Percentiles rank a stretch among this genome's conserved stretches.
phyloP scores from a whole-genome alignment of 2,797 vertebrate species.

The Macropodus opercularis region DNA sequence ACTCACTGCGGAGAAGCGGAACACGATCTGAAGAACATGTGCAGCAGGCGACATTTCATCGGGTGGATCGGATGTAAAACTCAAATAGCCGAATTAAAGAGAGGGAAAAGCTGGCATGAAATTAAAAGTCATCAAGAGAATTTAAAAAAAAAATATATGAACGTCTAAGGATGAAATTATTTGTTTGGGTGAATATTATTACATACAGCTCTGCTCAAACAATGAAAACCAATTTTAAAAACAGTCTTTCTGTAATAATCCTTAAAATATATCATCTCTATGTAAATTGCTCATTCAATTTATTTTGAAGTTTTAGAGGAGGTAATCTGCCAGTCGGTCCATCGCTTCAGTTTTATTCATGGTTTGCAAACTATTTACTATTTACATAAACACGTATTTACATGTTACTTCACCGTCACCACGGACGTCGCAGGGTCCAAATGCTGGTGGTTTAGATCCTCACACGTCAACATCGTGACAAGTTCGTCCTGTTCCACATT shows the following conservation, averaged over 20 bases:
- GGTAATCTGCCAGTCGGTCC: too few relatives aligned
- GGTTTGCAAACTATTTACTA: background rate
- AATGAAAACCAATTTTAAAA: background rate
- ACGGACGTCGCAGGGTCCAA: background rate
- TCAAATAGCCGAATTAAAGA: slow-evolving; percentile 41
- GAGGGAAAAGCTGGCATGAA: slow-evolving; percentile 61
- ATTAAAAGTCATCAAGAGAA: slow-evolving; percentile 55
- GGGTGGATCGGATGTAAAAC: slow-evolving; percentile 17
- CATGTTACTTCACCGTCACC: background rate
- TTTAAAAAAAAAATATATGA: slow-evolving; percentile 17
- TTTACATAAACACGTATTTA: background rate
- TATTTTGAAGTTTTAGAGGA: too few relatives aligned
- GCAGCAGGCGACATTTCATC: too few relatives aligned
- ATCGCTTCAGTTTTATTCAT: background rate
- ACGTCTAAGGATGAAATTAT: slow-evolving; percentile 25
- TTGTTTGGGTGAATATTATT: slow-evolving; percentile 30
- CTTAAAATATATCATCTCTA: too few relatives aligned
- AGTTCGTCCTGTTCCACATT: background rate
- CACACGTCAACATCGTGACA: too few relatives aligned
- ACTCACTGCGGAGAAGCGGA: slow-evolving; percentile 81
- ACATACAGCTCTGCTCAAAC: background rate
- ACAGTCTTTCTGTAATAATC: background rate
- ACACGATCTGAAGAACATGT: too few relatives aligned
- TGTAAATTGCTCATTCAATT: too few relatives aligned
- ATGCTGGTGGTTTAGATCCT: background rate